Conservation (phyloP, 2,797 vertebrate species). For the Propithecus deckenii region DNA sequence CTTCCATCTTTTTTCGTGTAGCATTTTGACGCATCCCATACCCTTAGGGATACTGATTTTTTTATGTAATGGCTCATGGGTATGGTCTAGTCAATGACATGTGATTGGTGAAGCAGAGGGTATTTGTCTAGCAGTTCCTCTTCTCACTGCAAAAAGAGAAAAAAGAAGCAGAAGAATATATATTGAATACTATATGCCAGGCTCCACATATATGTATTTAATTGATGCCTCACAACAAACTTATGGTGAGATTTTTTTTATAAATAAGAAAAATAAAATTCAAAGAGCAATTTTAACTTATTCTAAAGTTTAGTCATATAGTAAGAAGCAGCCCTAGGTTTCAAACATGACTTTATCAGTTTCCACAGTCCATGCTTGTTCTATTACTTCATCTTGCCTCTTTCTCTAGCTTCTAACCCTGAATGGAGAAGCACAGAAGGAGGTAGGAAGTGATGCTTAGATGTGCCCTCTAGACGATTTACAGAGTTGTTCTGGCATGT, state of each 20-base stretch:
- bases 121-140: neutral
- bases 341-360: neutral
- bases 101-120: neutral
- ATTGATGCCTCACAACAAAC: neutral
- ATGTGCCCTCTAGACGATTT: constrained; percentile 2
- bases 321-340: neutral
- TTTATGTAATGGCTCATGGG: neutral
- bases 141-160: neutral
- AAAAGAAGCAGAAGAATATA: neutral
- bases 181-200: neutral
- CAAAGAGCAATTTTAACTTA: neutral
- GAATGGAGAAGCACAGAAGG: neutral
- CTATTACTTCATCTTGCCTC: neutral
- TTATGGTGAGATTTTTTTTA: neutral
- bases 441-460: neutral
- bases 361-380: neutral
- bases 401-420: neutral
- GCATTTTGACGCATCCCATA: neutral
- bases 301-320: neutral
- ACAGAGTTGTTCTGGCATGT: neutral
- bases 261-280: neutral
- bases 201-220: neutral
- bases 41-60: neutral
- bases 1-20: neutral
- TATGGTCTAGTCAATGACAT: neutral